Evolutionary conservation across 2,113 vertebrate genomes (phyloP), one percentile per base, ranked within the genome.

Genomic region (Motacilla tschutschensis): DNA sequence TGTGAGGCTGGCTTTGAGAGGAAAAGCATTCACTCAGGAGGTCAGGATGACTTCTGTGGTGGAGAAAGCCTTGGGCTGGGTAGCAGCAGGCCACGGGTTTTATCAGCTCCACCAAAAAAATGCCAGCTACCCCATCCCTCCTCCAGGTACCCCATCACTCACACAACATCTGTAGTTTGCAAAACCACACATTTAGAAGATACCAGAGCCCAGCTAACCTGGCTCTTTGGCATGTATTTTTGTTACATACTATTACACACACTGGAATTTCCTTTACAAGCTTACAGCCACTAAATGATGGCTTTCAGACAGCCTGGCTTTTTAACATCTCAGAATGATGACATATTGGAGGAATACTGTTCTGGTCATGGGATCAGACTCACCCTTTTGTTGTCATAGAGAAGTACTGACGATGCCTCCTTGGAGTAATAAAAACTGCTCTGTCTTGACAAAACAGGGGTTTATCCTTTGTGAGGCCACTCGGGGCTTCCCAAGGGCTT

Each of bases 341-440:
- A 79, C 55, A 24, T 79, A 33, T 29, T 62, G 54, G 72, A 88
- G 33, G 36, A 86, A 70, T 58, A 88, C 69, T 55, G 53, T 25
- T 88, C 46, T 35, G 77, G 67, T 90, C 86, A 92, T 16, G 81
- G 72, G 83, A 79, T 70, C 44, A 75, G 89, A 82, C 90, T 87
- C 90, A 67, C 84, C 86, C 88, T 91, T 78, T 29, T 70, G 73
- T 78, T 89, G 91, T 80, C 89, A 77, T 74, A 87, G 83, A 64
- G 65, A 71, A 93, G 79, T 41, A 26, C 79, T 64, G 79, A 82
- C 43, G 33, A n/a, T 17, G 16, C 72, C 46, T 92, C 72, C 79
- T 73, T 51, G 59, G 79, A 48, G 85, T 38, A 75, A 83, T 72
- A 87, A 83, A 63, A 80, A 71, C 65, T 16, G 26, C 69, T 90